These are phyloP conservation scores for Aythya baeri DNA, from an alignment of 2,113 vertebrate genomes.

Conservation along the genomic window DNA sequence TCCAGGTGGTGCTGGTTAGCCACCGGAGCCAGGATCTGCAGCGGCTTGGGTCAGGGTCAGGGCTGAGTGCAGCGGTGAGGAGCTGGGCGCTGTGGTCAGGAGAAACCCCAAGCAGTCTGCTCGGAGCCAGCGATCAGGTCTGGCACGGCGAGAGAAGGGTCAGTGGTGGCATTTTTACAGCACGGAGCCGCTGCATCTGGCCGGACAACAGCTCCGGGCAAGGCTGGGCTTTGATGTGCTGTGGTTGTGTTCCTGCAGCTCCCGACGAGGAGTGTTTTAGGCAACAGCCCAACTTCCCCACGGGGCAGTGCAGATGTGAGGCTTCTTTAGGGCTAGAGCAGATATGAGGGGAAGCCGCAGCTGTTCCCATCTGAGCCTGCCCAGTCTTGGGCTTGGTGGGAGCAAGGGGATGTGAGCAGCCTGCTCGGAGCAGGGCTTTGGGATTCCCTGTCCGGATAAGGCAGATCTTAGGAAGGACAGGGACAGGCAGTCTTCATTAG, in stretches of 20 bases:
- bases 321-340: neutral
- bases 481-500: neutral
- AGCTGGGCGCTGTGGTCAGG: neutral
- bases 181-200: neutral
- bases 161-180: neutral
- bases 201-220: neutral
- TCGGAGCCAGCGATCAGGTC: neutral
- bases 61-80: neutral
- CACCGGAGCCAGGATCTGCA: neutral
- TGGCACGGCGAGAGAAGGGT: neutral
- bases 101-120: neutral
- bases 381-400: neutral
- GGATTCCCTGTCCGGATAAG: neutral
- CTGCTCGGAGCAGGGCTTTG: neutral
- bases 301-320: neutral
- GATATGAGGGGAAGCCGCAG: neutral
- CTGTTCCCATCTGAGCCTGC: neutral
- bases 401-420: neutral
- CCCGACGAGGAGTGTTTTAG: neutral
- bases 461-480: neutral
- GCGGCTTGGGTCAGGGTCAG: neutral
- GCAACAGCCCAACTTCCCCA: neutral
- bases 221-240: neutral
- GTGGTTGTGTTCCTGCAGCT: neutral
- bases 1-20: constrained; percentile 34